Evolutionary conservation across 2,113 vertebrate species (phyloP).

Genomic region (Martes martes): DNA sequence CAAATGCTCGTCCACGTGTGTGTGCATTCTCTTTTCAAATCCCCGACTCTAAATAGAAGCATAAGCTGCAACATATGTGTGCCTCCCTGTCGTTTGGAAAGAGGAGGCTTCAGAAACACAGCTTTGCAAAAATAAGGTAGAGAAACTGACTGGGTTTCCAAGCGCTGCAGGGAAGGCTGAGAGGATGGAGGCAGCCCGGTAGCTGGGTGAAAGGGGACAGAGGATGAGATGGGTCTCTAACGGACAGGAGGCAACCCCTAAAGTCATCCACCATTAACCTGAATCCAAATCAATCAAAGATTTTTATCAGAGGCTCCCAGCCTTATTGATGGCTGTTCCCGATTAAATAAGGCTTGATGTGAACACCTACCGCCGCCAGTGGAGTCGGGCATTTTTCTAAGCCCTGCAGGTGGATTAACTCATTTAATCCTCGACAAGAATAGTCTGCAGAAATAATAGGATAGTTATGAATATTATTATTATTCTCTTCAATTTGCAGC

Average conservation of each 20-base stretch:
- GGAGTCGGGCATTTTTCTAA: background rate
- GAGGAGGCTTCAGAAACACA: constrained; percentile 51
- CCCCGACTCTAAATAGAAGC: constrained; percentile 64
- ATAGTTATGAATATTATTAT: background rate
- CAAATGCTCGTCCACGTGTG: background rate
- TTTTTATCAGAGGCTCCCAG: background rate
- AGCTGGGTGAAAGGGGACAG: background rate
- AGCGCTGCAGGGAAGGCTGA: constrained; percentile 6
- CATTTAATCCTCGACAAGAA: background rate
- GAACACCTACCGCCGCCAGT: background rate
- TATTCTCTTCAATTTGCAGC: background rate
- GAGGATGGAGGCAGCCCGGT: background rate
- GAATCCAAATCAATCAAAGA: background rate
- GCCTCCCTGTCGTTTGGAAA: constrained; percentile 6
- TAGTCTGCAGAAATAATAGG: background rate
- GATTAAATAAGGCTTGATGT: background rate
- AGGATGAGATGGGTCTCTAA: background rate
- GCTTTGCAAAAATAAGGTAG: constrained; percentile 49
- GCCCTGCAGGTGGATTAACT: background rate
- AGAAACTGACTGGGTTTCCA: constrained; percentile 12
- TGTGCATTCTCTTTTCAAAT: constrained; percentile 23
- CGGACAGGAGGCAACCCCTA: background rate
- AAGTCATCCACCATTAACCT: background rate
- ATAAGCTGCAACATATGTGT: constrained; percentile 64
- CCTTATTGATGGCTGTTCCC: background rate